Conservation (phyloP, 2,113 vertebrate species). For the Corvus cornix region DNA sequence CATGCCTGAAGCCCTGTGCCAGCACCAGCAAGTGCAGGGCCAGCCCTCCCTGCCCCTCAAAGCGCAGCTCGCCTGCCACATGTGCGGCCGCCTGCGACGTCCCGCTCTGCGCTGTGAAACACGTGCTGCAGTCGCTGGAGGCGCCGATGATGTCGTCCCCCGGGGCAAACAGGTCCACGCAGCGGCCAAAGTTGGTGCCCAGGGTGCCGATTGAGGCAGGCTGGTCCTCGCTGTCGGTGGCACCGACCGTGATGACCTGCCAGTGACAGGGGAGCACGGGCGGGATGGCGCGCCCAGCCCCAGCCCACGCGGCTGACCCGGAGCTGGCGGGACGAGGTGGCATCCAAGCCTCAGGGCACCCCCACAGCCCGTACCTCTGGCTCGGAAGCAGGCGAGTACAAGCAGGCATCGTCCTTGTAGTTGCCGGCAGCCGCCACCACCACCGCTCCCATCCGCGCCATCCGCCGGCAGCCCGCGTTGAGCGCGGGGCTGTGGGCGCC, state of each 20-base stretch:
- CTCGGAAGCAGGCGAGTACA: constrained; percentile 87
- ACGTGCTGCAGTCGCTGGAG: constrained; percentile 88
- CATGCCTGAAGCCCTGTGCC: neutral
- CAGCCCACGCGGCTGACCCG: rapidly evolving
- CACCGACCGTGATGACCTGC: constrained; percentile 89
- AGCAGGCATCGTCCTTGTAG: constrained; percentile 84
- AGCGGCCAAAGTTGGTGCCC: constrained; percentile 87
- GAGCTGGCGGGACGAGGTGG: neutral
- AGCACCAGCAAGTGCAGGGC: neutral
- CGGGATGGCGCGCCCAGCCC: rapidly evolving
- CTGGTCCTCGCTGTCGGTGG: constrained; percentile 81
- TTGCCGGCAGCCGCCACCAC: constrained; percentile 86
- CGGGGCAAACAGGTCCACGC: constrained; percentile 88
- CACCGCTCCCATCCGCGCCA: constrained; percentile 68
- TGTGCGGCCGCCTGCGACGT: constrained; percentile 89
- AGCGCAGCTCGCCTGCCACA: constrained; percentile 74
- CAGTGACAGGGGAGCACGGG: rapidly evolving
- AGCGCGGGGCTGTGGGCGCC: constrained; percentile 78
- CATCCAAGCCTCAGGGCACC: neutral
- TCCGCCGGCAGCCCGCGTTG: constrained; percentile 75
- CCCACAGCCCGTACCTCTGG: constrained; percentile 71
- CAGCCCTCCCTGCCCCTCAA: neutral
- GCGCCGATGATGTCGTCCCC: constrained; percentile 88
- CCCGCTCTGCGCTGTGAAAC: constrained; percentile 84
- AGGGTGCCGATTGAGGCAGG: constrained; percentile 77